Conservation (phyloP, 2,797 vertebrate species). For the Cynodonichthys magdalenae region DNA sequence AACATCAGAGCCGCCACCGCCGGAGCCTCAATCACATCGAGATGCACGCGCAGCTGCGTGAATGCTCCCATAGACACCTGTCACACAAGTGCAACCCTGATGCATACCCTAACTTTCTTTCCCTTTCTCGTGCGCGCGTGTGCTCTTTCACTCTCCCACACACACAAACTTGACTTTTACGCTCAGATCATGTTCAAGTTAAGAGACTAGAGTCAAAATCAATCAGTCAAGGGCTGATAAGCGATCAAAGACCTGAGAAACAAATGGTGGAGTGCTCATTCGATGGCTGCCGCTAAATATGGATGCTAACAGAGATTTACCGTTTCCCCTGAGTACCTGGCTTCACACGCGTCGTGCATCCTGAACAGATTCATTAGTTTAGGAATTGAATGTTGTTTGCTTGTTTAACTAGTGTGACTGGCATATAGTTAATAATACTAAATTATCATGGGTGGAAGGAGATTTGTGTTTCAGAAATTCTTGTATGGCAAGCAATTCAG, state of each 20-base stretch:
- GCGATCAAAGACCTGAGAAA: slow-evolving; percentile 41
- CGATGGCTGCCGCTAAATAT: slow-evolving; percentile 35
- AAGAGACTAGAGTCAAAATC: slow-evolving; percentile 49
- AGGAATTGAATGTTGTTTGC: slow-evolving; percentile 22
- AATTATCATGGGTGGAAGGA: slow-evolving; percentile 23
- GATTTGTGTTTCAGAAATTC: slow-evolving; percentile 17
- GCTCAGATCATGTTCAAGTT: slow-evolving; percentile 59
- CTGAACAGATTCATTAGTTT: slow-evolving; percentile 39
- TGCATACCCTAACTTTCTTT: not conserved
- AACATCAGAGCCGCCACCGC: slow-evolving; percentile 60
- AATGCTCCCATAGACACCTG: slow-evolving; percentile 24
- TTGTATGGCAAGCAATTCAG: slow-evolving; percentile 16
- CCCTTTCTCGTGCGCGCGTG: not conserved
- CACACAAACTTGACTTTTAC: slow-evolving; percentile 46
- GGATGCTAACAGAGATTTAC: slow-evolving; percentile 5
- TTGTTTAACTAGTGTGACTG: slow-evolving; percentile 32
- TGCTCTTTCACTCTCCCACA: not conserved
- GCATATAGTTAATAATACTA: slow-evolving; percentile 23
- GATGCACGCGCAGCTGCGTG: not conserved
- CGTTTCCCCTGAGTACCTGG: slow-evolving; percentile 9
- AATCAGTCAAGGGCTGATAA: slow-evolving; percentile 59
- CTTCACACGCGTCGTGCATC: slow-evolving; percentile 20
- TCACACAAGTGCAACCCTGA: slow-evolving; percentile 11
- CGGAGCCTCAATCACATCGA: slow-evolving; percentile 45
- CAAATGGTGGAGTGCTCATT: slow-evolving; percentile 39